Base-by-base conservation (phyloP, 1,140 invertebrate species). In the Druon quercuslanigerum region DNA sequence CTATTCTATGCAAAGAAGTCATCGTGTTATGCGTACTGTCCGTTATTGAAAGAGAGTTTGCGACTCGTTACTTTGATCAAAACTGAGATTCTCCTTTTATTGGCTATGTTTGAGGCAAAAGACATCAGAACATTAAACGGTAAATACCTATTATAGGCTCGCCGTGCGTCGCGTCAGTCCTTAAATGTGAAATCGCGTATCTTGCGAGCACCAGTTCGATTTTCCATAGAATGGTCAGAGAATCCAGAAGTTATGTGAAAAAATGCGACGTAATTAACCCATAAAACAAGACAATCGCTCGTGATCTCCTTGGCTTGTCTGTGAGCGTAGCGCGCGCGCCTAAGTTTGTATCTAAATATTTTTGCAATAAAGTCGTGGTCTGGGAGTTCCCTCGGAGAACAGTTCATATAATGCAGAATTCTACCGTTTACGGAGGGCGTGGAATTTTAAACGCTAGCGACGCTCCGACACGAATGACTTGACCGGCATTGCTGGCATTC, bases 1-100 rank as follows among this genome's bases (percentile, higher is more conserved):
- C 60, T 14, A 66, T 66, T 66, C 60, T 66, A 66, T 66, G 60
- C 60, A 66, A 66, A 66, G 60, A 66, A 66, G 60, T 66, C 60
- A 66, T 66, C 60, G 60, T 66, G n/a, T 66, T 33, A n/a, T 46
- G 14, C 20, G 40, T 66, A n/a, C 33, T 56, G 20, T 40, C 57
- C 13, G 14, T 40, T 66, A 33, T 2, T n/a, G 33, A 16, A 66
- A 46, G 60, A 66, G 57, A 66, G 14, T 33, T 33, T 25, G 14
- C 57, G 25, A 33, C 57, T 57, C 17, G 56, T 66, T 66, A 25
- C 4, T 66, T 33, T 66, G 60, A 66, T 66, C 33, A 66, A 66
- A 66, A 66, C n/a, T 66, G n/a, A 66, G 60, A 66, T 46, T 66
- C 33, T 33, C 33, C 25, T 40, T 66, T 66, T 66, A 66, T 66